phyloP scores from a whole-genome alignment of 2,888 invertebrate genomes.

The Drosophila villosipedis region DNA sequence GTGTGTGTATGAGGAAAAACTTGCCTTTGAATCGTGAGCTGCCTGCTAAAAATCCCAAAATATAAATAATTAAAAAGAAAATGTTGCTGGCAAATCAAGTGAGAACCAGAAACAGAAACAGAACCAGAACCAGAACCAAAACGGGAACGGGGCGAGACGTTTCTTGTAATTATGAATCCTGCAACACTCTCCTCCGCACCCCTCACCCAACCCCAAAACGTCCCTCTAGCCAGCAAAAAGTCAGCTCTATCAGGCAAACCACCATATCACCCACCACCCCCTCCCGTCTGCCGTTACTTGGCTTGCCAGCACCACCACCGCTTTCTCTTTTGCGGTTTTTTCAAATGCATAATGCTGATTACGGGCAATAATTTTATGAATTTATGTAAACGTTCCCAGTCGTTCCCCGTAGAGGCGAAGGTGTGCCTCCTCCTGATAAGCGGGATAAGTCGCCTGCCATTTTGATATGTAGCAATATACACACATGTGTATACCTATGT shows the following conservation, averaged over 20 bases:
- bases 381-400: slow-evolving; percentile 74
- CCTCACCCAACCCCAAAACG: not conserved
- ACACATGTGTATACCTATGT: not conserved
- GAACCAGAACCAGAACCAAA: slow-evolving; percentile 7
- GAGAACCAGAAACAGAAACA: slow-evolving; percentile 45
- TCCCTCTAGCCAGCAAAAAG: not conserved
- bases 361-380: slow-evolving; percentile 84
- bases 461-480: slow-evolving; percentile 24
- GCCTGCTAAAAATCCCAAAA: slow-evolving; percentile 81
- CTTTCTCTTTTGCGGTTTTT: slow-evolving; percentile 76
- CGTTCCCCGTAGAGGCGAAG: slow-evolving; percentile 27
- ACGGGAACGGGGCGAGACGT: slow-evolving; percentile 17
- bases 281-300: not conserved
- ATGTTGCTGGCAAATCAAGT: slow-evolving; percentile 80
- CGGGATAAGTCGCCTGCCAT: slow-evolving; percentile 41
- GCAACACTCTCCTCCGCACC: not conserved
- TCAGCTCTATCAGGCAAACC: not conserved
- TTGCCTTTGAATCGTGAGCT: slow-evolving; percentile 72
- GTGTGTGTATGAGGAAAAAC: slow-evolving; percentile 40
- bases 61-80: slow-evolving; percentile 81
- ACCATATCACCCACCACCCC: not conserved
- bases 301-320: slow-evolving; percentile 20
- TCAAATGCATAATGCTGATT: slow-evolving; percentile 85
- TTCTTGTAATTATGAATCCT: slow-evolving; percentile 54
- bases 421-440: slow-evolving; percentile 59